Base-by-base conservation (phyloP, 2,888 invertebrate species). In the Andrena praecox region DNA sequence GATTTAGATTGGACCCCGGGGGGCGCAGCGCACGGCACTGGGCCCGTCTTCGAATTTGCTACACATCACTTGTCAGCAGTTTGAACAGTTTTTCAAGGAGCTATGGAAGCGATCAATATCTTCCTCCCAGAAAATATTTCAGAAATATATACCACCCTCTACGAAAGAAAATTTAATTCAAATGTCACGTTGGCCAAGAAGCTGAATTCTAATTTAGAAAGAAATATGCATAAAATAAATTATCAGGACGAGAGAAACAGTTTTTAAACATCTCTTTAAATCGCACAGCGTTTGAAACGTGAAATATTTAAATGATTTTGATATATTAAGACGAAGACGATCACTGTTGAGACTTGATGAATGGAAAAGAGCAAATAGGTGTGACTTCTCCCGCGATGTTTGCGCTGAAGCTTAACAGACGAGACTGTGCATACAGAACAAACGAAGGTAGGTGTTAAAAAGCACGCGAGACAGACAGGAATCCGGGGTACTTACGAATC, bases 1-100 rank as follows among this genome's bases (percentile, higher is more conserved):
- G 93, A 93, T 93, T 93, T 93, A 93, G 93, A 93, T 93, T 92
- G 92, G 88, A 89, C 91, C 89, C 91, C 90, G 90, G 93, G 91
- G 92, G 90, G 90, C 87, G 89, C 78, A 82, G 71, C 70, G 73
- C 84, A 82, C 85, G 87, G 78, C 85, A 85, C 86, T 78, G 90
- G 86, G 86, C 85, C 86, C 84, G 80, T 86, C 85, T 85, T 73
- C 78, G 79, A 89, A 87, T 90, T 90, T 88, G 88, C 86, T 87
- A 88, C 90, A 85, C 85, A 83, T 80, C 80, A 64, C 42, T 82
- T 62, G 69, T 66, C 77, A 69, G 59, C 33, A 77, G 73, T 63
- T 85, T 68, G 8, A 59, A 64, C 59, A 27, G 10, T 72, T 56
- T 24, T 70, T 66, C n/a, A 63, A 56, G 66, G 12, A 54, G 12